Base-by-base conservation (phyloP, 2,113 vertebrate species). In the Pollachius pollachius region DNA sequence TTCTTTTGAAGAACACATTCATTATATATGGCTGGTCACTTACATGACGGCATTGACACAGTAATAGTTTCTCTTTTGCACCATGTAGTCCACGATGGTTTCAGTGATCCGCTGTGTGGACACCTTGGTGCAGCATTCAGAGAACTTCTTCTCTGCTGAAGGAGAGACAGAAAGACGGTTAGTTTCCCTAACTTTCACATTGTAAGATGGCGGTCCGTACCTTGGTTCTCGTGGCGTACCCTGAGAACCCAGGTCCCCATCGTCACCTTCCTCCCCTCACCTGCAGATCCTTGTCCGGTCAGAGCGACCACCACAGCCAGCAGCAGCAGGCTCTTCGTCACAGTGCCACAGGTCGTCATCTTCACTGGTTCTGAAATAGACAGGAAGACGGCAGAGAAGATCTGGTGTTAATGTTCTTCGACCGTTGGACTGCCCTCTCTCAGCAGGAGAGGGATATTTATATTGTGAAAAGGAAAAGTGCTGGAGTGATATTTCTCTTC, bases 31-130 rank as follows among this genome's bases (percentile, higher is more conserved):
- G 30, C 30, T 48, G 41, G 41, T 48, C 16, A 4, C 18, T 84
- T 72, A 89, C 87, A 89, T 84, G 64, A 86, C 23, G 0, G 87
- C 87, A 0, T 0, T 1, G 62, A 87, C 69, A 52, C 87, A 89
- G 0, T 79, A 76, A 8, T 3, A 15, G 1, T 3, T 27, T 9
- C 2, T 18, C 4, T 7, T 1, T 66, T 85, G 85, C 7, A 77
- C 0, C 64, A 1, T 1, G 63, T 25, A 86, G 0, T 7, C 74
- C 3, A 17, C 0, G 54, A 87, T 77, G 0, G 80, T 66, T 0
- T 77, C 83, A 0, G 1, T 65, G 1, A 85, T 59, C 65, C 70
- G 8, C 17, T 5, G 15, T 0, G 0, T 67, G 79, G 0, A 25
- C 4, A 83, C 82, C 0, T 0, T 30, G 11, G 0, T 65, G 9